Evolutionary conservation across 2,113 vertebrate genomes (phyloP).

Genomic region (Calyptomena viridis): DNA sequence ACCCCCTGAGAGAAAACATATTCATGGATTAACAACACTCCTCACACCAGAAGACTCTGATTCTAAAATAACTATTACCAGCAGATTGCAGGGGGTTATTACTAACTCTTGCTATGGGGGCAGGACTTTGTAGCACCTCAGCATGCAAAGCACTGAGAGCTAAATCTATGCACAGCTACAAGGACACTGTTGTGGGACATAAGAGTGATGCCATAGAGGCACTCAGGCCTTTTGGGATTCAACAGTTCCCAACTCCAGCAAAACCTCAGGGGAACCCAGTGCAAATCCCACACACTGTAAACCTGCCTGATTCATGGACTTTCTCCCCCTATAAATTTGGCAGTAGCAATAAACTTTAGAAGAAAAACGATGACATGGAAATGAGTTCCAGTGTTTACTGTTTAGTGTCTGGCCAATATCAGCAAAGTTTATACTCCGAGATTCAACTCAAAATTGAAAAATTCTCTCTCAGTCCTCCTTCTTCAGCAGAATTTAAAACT

Average conservation of each 20-base stretch:
- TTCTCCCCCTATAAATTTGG: neutral
- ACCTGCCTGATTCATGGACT: neutral
- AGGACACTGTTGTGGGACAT: neutral
- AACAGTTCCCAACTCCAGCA: neutral
- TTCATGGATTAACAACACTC: neutral
- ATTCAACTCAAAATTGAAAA: neutral
- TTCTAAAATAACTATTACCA: neutral
- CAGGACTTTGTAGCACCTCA: neutral
- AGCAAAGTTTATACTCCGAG: neutral
- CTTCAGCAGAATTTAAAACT: neutral
- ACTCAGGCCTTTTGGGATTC: neutral
- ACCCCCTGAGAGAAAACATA: constrained; percentile 80
- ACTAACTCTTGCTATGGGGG: neutral
- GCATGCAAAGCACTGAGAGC: neutral
- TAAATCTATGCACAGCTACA: neutral
- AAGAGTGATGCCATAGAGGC: neutral
- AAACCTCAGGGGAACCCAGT: neutral
- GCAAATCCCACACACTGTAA: neutral
- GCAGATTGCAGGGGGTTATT: neutral
- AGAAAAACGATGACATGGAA: neutral
- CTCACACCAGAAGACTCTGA: neutral
- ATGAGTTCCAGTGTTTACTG: neutral
- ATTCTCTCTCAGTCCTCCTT: neutral
- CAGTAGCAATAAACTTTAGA: neutral
- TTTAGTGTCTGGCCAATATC: neutral